phyloP scores from a whole-genome alignment of 2,888 invertebrate species.

The Chloroclystis v-ata region DNA sequence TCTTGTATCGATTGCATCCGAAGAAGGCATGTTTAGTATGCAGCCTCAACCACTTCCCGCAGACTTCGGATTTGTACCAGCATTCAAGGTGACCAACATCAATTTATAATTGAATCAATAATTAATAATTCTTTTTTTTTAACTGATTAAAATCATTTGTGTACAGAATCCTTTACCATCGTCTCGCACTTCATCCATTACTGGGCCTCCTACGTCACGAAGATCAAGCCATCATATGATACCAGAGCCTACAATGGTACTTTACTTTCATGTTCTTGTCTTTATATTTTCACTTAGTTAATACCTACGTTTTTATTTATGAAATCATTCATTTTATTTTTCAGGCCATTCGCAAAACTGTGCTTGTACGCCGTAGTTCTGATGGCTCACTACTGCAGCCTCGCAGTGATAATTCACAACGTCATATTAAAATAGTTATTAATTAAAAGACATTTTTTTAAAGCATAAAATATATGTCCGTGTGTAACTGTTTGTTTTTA shows the following conservation, averaged over 20 bases:
- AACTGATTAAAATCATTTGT: neutral
- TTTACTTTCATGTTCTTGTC: neutral
- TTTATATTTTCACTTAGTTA: too few species aligned
- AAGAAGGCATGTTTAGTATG: conserved; percentile 62
- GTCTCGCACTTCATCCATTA: conserved; percentile 63
- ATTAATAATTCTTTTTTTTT: neutral
- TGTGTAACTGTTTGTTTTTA: too few species aligned
- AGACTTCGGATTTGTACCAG: conserved; percentile 70
- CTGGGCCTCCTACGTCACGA: conserved; percentile 65
- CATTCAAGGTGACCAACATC: conserved; percentile 56
- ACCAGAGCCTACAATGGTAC: conserved; percentile 62
- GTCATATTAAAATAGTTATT: conserved; percentile 66
- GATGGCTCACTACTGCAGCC: conserved; percentile 66
- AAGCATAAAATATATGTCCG: too few species aligned
- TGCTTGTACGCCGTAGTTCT: conserved; percentile 63
- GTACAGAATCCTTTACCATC: conserved; percentile 58
- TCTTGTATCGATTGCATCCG: conserved; percentile 70
- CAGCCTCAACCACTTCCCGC: conserved; percentile 66
- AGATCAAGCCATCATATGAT: conserved; percentile 67
- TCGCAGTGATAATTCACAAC: conserved; percentile 44
- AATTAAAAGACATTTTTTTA: conserved; percentile 38
- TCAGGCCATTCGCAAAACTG: conserved; percentile 61
- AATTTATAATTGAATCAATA: too few species aligned
- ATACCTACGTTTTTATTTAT: too few species aligned
- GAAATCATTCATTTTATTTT: too few species aligned